Base-by-base conservation (phyloP, 1,140 invertebrate genomes). In the Linepithema humile region DNA sequence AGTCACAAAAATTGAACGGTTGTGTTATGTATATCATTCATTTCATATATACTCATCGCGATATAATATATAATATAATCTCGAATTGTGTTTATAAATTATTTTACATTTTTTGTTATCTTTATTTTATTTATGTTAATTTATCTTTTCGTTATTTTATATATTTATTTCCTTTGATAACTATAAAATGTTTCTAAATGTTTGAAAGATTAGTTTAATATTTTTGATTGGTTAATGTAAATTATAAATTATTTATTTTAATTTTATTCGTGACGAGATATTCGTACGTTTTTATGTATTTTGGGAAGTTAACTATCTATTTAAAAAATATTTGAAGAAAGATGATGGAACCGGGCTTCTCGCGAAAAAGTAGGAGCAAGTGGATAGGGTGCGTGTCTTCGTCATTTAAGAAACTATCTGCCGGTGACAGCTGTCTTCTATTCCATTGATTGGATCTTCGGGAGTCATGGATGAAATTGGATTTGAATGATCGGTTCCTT, bases 371-470 rank as follows among this genome's bases (percentile, higher is more conserved):
- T 35, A 38, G 26, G 26, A 62, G 69, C 80, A 45, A 48, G 10
- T n/a, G 32, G 26, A n/a, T 59, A 48, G 60, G 45, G 48, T 73
- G 20, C 57, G 48, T 55, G 45, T 45, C 29, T 83, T 84, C 65
- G 53, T 84, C 69, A 78, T 92, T 92, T 91, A 89, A 74, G 60
- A 87, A 89, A 91, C 85, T 89, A 83, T 86, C 88, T 91, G 91
- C 59, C 78, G 60, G 85, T 92, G 90, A 91, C 91, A 91, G 87
- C 78, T 82, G 69, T 53, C 82, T 90, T 89, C 82, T 90, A 89
- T 89, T 85, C 84, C 82, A 86, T 89, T 91, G 90, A 91, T 91
- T 91, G 89, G 80, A 84, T 90, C 90, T 90, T 90, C 86, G 85
- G 55, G 84, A 89, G 85, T 85, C 60, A 72, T 82, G 74, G 35